phyloP scores from a whole-genome alignment of 2,113 vertebrate species.

The Siniperca knerii region DNA sequence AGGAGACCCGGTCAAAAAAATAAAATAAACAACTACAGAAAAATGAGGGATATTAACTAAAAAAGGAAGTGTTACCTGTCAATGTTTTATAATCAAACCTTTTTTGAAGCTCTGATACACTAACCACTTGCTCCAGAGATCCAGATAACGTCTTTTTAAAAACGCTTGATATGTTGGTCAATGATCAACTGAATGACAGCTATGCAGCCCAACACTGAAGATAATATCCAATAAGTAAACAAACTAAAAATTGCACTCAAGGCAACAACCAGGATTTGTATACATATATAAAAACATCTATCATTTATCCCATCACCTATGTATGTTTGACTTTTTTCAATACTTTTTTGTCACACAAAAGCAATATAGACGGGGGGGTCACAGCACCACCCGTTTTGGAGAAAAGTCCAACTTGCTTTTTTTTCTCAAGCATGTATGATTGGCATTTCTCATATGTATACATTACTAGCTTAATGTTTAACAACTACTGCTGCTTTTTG shows the following conservation, averaged over 20 bases:
- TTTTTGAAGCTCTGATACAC: slow-evolving; percentile 59
- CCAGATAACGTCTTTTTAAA: slow-evolving; percentile 56
- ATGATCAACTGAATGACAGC: slow-evolving; percentile 71
- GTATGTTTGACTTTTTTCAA: slow-evolving; percentile 52
- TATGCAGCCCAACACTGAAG: slow-evolving; percentile 82
- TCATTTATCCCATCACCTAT: slow-evolving; percentile 65
- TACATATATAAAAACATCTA: slow-evolving; percentile 70
- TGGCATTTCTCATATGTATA: slow-evolving; percentile 73
- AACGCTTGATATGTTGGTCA: slow-evolving; percentile 82
- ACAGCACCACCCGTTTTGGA: slow-evolving; percentile 17
- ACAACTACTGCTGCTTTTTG: slow-evolving; percentile 70
- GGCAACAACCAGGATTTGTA: slow-evolving; percentile 79
- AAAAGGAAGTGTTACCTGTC: slow-evolving; percentile 64
- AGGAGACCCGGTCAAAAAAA: slow-evolving; percentile 40
- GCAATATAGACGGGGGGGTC: slow-evolving; percentile 34
- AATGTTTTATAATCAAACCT: slow-evolving; percentile 76
- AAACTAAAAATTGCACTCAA: slow-evolving; percentile 80
- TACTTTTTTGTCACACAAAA: slow-evolving; percentile 60
- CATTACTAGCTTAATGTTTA: slow-evolving; percentile 65
- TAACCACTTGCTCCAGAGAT: slow-evolving; percentile 51
- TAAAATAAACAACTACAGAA: slow-evolving; percentile 8
- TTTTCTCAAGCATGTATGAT: slow-evolving; percentile 56
- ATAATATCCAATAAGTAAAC: slow-evolving; percentile 82
- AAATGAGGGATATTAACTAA: slow-evolving; percentile 29
- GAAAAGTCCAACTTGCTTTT: slow-evolving; percentile 53